Evolutionary conservation across 2,888 invertebrate species (phyloP).

Genomic region (Tryphoninae sp.): DNA sequence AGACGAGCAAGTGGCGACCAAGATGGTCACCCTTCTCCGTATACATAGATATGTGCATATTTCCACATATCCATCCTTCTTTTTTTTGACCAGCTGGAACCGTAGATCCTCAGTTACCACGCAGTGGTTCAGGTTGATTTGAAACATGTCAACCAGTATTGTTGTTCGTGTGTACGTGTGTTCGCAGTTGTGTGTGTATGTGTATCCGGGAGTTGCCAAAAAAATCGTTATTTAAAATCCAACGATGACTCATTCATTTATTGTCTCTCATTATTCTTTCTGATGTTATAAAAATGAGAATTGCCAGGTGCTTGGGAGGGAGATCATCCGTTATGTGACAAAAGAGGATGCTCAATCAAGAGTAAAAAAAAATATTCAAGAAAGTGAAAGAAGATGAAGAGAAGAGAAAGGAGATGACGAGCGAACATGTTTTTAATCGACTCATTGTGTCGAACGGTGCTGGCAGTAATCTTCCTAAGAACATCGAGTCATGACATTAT

Average conservation of each 20-base stretch:
- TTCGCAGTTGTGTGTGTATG: too few species aligned
- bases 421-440: slow-evolving; percentile 65
- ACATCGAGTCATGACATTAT: slow-evolving; percentile 35
- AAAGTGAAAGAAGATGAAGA: slow-evolving; percentile 76
- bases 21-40: too few species aligned
- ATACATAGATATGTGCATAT: too few species aligned
- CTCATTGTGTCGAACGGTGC: slow-evolving; percentile 25
- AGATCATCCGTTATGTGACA: background rate
- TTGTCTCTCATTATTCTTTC: background rate
- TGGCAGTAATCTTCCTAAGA: slow-evolving; percentile 7
- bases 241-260: background rate
- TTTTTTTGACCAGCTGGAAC: too few species aligned
- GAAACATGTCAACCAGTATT: too few species aligned
- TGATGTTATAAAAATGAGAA: background rate
- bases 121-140: too few species aligned
- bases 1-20: too few species aligned
- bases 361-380: background rate
- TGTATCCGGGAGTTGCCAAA: background rate
- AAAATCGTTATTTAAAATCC: background rate
- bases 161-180: too few species aligned
- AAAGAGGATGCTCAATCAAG: slow-evolving; percentile 7
- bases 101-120: too few species aligned
- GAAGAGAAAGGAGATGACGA: slow-evolving; percentile 77
- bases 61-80: too few species aligned
- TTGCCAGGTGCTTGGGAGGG: background rate